Percentiles rank a stretch among this genome's conserved stretches.
Conservation (phyloP, 2,888 invertebrate species). For the Agriotes lineatus region DNA sequence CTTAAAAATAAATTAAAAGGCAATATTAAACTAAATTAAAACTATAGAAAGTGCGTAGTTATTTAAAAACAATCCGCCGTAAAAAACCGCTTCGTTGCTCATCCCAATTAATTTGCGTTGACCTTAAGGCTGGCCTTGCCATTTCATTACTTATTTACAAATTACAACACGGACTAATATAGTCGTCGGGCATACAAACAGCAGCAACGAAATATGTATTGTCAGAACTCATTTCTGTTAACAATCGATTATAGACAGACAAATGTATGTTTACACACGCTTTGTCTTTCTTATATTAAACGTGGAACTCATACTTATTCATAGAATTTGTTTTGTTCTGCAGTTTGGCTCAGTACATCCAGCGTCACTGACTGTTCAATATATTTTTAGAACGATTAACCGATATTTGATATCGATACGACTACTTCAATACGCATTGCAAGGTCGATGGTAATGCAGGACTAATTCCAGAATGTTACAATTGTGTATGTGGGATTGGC, state of each 20-base stretch:
- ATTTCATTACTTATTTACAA: background rate
- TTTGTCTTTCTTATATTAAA: background rate
- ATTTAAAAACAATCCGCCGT: too few species aligned
- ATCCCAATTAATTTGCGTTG: background rate
- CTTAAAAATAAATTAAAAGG: too few species aligned
- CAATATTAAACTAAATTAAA: too few species aligned
- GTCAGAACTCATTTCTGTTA: background rate
- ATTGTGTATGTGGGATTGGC: too few species aligned
- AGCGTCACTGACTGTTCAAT: constrained; percentile 2
- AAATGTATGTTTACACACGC: background rate
- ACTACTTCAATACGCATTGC: too few species aligned
- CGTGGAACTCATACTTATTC: background rate
- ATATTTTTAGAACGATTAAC: background rate
- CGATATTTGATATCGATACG: background rate
- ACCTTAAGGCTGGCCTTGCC: background rate
- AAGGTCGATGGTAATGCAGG: background rate
- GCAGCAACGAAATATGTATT: too few species aligned
- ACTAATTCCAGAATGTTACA: too few species aligned
- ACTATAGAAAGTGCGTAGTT: too few species aligned
- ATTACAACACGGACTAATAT: too few species aligned
- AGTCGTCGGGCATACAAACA: too few species aligned
- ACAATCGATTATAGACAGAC: background rate
- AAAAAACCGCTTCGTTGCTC: too few species aligned
- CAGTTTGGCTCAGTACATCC: background rate
- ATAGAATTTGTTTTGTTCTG: background rate